Conservation (phyloP, 2,113 vertebrate genomes). For the Pollimyrus isidori region DNA sequence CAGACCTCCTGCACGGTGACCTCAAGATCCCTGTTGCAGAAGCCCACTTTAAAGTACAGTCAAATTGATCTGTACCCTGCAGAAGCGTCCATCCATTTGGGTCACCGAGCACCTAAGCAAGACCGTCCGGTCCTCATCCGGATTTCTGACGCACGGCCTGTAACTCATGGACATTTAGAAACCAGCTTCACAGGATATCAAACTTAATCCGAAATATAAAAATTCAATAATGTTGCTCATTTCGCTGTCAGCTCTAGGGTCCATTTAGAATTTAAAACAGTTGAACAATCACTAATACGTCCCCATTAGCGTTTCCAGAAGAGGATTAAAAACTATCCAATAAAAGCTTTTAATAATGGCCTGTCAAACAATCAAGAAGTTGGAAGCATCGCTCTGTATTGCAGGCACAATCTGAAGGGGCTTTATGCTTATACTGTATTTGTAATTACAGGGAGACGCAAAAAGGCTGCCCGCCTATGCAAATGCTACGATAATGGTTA, state of each 20-base stretch:
- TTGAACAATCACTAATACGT: conserved; percentile 19
- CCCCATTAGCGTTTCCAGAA: conserved; percentile 16
- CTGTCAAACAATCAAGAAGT: conserved; percentile 24
- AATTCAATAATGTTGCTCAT: conserved; percentile 5
- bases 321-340: conserved; percentile 23
- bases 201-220: conserved; percentile 6
- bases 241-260: background rate
- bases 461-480: background rate
- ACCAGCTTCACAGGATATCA: background rate
- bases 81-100: background rate
- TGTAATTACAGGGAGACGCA: conserved; percentile 16
- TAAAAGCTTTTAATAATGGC: conserved; percentile 21
- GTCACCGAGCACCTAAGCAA: background rate
- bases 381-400: conserved; percentile 7
- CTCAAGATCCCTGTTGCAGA: background rate
- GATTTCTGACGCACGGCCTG: background rate
- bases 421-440: conserved; percentile 4
- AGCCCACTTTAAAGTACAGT: background rate
- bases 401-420: background rate
- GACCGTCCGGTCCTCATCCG: background rate
- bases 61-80: background rate
- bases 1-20: background rate
- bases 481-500: background rate
- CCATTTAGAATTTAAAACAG: conserved; percentile 19
- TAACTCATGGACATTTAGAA: background rate